A percentile compares a stretch with the other conserved stretches of the same genome.
Conservation (phyloP, 2,113 vertebrate genomes). For the Vidua chalybeata region DNA sequence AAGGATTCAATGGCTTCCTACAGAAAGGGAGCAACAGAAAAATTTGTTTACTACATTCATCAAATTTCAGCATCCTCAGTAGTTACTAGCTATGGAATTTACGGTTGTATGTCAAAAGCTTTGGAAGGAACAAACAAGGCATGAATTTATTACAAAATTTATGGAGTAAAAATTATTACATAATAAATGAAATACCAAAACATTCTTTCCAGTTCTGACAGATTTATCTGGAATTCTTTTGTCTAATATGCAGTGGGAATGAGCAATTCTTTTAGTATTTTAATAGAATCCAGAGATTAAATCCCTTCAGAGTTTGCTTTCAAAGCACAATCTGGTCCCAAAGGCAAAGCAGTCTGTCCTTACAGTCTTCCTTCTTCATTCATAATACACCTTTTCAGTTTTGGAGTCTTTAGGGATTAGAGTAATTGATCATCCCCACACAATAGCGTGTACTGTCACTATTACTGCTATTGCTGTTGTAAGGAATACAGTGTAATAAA, state of each 20-base stretch:
- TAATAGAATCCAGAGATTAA: not conserved
- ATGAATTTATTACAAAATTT: not conserved
- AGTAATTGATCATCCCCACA: not conserved
- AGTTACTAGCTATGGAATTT: not conserved
- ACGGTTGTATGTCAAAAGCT: not conserved
- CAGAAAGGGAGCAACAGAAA: not conserved
- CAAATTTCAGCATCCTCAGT: not conserved
- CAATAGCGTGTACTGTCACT: not conserved
- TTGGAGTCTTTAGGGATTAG: not conserved
- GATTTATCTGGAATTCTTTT: not conserved
- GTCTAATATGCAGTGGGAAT: not conserved
- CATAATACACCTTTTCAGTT: not conserved
- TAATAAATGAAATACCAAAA: not conserved
- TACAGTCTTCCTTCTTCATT: not conserved
- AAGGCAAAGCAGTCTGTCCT: not conserved
- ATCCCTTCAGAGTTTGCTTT: not conserved
- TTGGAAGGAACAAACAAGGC: not conserved
- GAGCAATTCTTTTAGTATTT: not conserved
- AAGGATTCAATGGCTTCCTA: conserved; percentile 98
- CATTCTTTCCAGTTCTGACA: not conserved
- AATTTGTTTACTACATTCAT: not conserved
- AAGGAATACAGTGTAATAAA: not conserved
- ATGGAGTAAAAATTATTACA: not conserved
- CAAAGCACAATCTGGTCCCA: not conserved
- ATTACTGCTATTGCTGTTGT: not conserved